These are phyloP conservation scores for Agrilus biguttatus DNA, from an alignment of 2,888 invertebrate genomes.

Conservation along the genomic window DNA sequence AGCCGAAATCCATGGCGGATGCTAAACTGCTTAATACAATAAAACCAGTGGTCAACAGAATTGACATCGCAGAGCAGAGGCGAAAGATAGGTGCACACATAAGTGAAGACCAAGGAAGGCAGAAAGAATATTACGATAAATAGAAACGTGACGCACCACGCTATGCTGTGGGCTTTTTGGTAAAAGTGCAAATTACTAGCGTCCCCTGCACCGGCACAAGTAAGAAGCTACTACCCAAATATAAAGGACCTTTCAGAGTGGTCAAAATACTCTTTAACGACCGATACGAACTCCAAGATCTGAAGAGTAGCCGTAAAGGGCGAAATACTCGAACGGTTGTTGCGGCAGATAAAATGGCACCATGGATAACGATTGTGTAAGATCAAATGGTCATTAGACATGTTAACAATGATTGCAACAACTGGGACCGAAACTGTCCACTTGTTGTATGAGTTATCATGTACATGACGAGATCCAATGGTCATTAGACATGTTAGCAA, in stretches of 20 bases:
- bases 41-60: not conserved
- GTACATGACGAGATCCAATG: no score
- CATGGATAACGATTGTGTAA: no score
- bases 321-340: slow-evolving; percentile 1
- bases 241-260: slow-evolving; percentile 3
- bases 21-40: slow-evolving; percentile 4
- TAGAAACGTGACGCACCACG: not conserved
- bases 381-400: no score
- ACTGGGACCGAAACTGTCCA: no score
- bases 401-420: no score
- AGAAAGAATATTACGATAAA: slow-evolving; percentile 7
- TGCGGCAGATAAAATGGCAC: no score
- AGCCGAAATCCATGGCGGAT: slow-evolving; percentile 5
- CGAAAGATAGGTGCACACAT: slow-evolving; percentile 5
- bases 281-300: slow-evolving; percentile 1
- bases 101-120: slow-evolving; percentile 6
- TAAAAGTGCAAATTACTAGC: slow-evolving; percentile 2
- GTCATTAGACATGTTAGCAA: no score
- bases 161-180: slow-evolving; percentile 4
- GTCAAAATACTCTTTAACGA: slow-evolving; percentile 2
- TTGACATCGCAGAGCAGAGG: slow-evolving; percentile 3
- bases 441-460: no score
- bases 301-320: not conserved
- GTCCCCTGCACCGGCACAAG: slow-evolving; percentile 1
- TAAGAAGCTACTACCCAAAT: not conserved